Evolutionary conservation across 1,140 invertebrate species (phyloP).

Genomic region (Cherax quadricarinatus): DNA sequence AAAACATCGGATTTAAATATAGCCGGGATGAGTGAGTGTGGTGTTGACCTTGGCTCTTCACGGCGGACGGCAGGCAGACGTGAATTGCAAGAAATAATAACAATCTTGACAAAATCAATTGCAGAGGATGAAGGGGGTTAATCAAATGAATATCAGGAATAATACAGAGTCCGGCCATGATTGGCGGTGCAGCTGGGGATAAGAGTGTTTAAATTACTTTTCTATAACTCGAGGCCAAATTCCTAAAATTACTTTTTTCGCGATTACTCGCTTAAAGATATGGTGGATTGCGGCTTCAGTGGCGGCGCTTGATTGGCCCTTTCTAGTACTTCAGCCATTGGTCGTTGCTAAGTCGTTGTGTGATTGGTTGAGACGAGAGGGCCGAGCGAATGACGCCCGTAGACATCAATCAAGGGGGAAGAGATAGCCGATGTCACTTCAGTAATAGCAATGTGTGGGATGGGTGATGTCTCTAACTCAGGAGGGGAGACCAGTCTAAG

Average conservation of each 20-base stretch:
- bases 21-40: constrained; percentile 51
- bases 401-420: not conserved
- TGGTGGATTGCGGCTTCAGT: constrained; percentile 46
- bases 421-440: constrained; percentile 20
- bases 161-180: constrained; percentile 51
- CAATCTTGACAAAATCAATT: constrained; percentile 68
- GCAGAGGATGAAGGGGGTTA: constrained; percentile 64
- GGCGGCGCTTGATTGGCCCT: constrained; percentile 32
- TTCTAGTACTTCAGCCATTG: constrained; percentile 34
- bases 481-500: not conserved
- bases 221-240: constrained; percentile 55
- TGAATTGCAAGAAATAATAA: constrained; percentile 67
- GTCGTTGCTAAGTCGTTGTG: constrained; percentile 18
- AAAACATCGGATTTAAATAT: constrained; percentile 64
- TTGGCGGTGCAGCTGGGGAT: constrained; percentile 57
- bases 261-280: constrained; percentile 63
- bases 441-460: constrained; percentile 25
- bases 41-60: constrained; percentile 36
- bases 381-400: not conserved
- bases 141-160: constrained; percentile 67
- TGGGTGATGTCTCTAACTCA: not conserved
- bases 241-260: constrained; percentile 50
- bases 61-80: constrained; percentile 57
- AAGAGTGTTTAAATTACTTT: constrained; percentile 64
- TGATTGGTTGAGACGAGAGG: constrained; percentile 49